Conservation (phyloP, 2,797 vertebrate species). For the Antennarius maculatus region DNA sequence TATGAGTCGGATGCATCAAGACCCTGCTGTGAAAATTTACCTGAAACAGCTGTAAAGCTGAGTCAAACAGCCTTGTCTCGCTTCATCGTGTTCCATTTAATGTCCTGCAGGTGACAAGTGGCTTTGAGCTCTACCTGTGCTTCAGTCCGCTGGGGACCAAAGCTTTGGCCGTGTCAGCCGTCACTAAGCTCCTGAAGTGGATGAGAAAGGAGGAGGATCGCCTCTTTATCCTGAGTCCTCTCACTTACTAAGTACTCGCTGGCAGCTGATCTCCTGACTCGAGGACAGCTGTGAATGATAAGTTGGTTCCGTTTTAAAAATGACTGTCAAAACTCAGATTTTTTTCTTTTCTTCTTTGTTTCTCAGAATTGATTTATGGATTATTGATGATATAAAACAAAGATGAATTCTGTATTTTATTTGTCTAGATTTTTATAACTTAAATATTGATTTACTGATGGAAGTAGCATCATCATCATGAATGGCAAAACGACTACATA, state of each 20-base stretch:
- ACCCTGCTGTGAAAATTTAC: background rate
- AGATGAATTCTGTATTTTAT: conserved; percentile 50
- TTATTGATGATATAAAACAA: conserved; percentile 8
- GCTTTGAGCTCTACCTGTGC: conserved; percentile 97
- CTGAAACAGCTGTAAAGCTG: background rate
- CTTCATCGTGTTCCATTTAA: fast-evolving
- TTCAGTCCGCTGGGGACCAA: conserved; percentile 96
- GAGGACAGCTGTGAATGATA: too few relatives aligned
- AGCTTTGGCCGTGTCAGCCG: conserved; percentile 84
- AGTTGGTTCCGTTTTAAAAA: conserved; percentile 7
- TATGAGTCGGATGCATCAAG: background rate
- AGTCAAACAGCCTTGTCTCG: background rate
- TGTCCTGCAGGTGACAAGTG: conserved; percentile 88
- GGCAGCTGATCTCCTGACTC: conserved; percentile 3
- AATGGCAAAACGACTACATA: conserved; percentile 1
- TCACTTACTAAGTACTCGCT: conserved; percentile 87
- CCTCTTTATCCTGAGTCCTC: conserved; percentile 95
- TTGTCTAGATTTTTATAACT: conserved; percentile 43
- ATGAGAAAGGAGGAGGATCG: conserved; percentile 97
- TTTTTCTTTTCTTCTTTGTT: background rate
- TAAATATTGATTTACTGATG: conserved; percentile 30
- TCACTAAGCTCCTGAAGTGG: conserved; percentile 97
- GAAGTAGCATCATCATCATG: conserved; percentile 1
- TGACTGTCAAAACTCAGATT: conserved; percentile 15
- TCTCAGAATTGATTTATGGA: conserved; percentile 10